Evolutionary conservation across 2,113 vertebrate species (phyloP).

Genomic region (Corythoichthys haematopterus): DNA sequence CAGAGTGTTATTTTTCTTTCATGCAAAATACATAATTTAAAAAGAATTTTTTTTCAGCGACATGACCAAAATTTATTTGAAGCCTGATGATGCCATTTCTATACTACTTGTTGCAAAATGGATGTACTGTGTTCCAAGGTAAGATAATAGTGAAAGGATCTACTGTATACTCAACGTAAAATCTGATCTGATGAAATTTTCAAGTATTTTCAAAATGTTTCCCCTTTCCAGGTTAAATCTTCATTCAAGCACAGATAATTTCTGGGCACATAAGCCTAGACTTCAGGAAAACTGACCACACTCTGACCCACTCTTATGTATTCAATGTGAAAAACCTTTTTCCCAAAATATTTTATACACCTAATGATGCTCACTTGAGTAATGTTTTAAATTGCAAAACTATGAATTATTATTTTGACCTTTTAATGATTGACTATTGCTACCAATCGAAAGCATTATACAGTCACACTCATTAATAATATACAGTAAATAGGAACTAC

Average conservation of each 20-base stretch:
- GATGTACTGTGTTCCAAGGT: conserved; percentile 10
- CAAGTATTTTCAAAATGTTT: conserved; percentile 12
- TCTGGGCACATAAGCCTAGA: no score
- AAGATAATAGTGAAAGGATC: conserved; percentile 17
- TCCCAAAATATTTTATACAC: no score
- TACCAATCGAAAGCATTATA: no score
- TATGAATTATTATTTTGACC: no score
- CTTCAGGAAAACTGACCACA: no score
- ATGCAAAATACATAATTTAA: conserved; percentile 35
- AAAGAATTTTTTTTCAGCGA: conserved; percentile 24
- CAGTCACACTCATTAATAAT: no score
- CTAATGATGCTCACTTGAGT: no score
- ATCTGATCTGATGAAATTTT: conserved; percentile 36
- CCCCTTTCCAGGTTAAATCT: conserved; percentile 10
- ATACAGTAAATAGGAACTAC: no score
- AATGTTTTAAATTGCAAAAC: no score
- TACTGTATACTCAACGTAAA: conserved; percentile 22
- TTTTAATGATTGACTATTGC: no score
- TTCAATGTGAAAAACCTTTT: no score
- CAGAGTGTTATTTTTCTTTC: conserved; percentile 33
- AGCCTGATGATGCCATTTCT: conserved; percentile 31
- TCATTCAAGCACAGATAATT: conserved; percentile 11
- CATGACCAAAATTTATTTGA: conserved; percentile 16
- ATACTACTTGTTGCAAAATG: conserved; percentile 20
- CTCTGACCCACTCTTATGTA: no score